Percentiles rank a stretch among this genome's conserved stretches.
Evolutionary conservation across 2,113 vertebrate genomes (phyloP).

Genomic region (Marmota flaviventris): DNA sequence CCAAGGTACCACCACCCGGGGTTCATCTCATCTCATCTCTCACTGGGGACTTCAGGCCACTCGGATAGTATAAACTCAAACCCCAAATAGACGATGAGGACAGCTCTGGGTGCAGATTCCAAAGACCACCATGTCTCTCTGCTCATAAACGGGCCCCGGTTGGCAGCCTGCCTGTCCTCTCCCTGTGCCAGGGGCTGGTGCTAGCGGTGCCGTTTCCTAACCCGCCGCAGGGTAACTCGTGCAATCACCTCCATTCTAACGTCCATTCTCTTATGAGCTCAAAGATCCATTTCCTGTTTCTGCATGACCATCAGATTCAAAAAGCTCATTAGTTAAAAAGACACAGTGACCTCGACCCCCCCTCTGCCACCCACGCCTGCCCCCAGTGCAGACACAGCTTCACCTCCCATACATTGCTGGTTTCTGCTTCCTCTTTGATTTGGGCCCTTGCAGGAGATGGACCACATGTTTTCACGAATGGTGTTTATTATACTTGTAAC

Average conservation of each 20-base stretch:
- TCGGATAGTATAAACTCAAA: background rate
- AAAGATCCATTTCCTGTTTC: background rate
- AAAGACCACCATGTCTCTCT: background rate
- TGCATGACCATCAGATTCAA: background rate
- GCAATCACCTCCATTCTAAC: background rate
- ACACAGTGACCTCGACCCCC: too few relatives aligned
- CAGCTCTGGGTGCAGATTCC: background rate
- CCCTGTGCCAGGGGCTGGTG: too few relatives aligned
- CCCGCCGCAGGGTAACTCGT: too few relatives aligned
- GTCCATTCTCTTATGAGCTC: background rate
- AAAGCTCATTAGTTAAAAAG: background rate
- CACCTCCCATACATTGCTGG: accelerated
- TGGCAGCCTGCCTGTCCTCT: background rate
- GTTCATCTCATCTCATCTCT: background rate
- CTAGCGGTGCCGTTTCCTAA: background rate
- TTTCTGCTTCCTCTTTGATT: background rate
- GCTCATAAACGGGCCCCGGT: background rate
- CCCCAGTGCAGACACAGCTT: accelerated
- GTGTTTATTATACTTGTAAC: accelerated
- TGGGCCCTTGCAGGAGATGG: background rate
- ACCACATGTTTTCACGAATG: background rate
- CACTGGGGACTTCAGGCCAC: too few relatives aligned
- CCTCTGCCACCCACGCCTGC: accelerated
- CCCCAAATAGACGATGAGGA: background rate
- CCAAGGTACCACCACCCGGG: background rate